Conservation (phyloP, 64 coral and sea anemone species). For the Porites australiensis region DNA sequence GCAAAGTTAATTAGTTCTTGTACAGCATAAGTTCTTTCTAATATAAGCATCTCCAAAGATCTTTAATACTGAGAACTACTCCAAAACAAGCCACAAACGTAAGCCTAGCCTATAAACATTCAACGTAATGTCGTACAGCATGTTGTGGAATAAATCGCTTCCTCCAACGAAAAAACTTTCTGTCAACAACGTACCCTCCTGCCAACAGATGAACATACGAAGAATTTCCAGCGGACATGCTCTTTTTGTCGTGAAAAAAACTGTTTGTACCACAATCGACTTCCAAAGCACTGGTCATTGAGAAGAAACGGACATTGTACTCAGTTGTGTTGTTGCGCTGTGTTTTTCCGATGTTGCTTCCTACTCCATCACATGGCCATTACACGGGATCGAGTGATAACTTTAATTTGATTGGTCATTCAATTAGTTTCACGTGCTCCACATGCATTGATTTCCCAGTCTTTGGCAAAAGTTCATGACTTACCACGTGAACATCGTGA, state of each 20-base stretch:
- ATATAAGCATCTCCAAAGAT: too few species aligned
- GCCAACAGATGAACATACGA: constrained; percentile 66
- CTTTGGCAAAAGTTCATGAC: neutral
- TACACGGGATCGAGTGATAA: neutral
- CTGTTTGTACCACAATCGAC: neutral
- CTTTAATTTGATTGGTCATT: constrained; percentile 50
- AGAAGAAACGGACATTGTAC: constrained; percentile 3
- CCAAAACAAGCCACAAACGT: neutral
- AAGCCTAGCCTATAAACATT: neutral
- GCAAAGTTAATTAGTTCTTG: too few species aligned
- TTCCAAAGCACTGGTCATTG: neutral
- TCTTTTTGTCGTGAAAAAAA: neutral
- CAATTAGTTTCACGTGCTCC: constrained; percentile 19
- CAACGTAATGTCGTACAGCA: neutral
- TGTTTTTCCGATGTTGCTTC: neutral
- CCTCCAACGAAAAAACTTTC: neutral
- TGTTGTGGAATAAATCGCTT: neutral
- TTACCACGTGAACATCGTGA: constrained; percentile 20
- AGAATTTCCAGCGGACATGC: constrained; percentile 25
- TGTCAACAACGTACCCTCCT: constrained; percentile 58
- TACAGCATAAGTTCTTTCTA: too few species aligned
- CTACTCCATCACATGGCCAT: constrained; percentile 15
- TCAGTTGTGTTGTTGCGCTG: neutral
- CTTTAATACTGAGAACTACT: too few species aligned
- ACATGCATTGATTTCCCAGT: neutral